Evolutionary conservation across 2,113 vertebrate species (phyloP).

Genomic region (Rhea americana): DNA sequence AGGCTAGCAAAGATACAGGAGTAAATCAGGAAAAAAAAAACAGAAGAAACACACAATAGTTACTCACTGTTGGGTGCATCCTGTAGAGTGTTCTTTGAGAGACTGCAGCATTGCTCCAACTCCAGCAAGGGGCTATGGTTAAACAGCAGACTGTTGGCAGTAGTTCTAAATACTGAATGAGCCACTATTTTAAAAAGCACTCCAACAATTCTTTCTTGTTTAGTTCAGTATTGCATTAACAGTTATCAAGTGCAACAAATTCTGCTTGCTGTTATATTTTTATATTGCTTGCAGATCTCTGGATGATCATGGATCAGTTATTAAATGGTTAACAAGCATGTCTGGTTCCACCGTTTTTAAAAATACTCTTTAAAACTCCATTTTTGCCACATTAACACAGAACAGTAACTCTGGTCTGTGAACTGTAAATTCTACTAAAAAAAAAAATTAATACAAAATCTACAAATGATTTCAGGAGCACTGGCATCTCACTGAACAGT

Average conservation of each 20-base stretch:
- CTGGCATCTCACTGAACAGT: background rate
- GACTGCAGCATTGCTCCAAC: background rate
- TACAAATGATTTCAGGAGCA: background rate
- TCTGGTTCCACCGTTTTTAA: background rate
- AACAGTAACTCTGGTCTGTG: background rate
- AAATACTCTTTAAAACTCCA: background rate
- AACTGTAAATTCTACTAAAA: background rate
- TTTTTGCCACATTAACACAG: background rate
- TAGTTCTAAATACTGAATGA: background rate
- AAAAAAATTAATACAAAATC: background rate
- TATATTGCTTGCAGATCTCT: background rate
- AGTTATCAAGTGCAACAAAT: background rate
- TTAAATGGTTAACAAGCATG: background rate
- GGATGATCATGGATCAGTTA: background rate
- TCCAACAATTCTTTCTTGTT: background rate
- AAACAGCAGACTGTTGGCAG: background rate
- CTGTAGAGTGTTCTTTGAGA: background rate
- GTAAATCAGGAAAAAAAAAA: too few relatives aligned
- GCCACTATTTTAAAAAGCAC: background rate
- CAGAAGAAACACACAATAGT: background rate
- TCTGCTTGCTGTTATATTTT: background rate
- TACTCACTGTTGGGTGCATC: background rate
- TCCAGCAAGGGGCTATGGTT: background rate
- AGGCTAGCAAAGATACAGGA: fast-evolving
- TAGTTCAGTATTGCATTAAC: background rate